These are phyloP conservation scores for Calidris pugnax DNA, from an alignment of 2,113 vertebrate species.

Conservation along the genomic window DNA sequence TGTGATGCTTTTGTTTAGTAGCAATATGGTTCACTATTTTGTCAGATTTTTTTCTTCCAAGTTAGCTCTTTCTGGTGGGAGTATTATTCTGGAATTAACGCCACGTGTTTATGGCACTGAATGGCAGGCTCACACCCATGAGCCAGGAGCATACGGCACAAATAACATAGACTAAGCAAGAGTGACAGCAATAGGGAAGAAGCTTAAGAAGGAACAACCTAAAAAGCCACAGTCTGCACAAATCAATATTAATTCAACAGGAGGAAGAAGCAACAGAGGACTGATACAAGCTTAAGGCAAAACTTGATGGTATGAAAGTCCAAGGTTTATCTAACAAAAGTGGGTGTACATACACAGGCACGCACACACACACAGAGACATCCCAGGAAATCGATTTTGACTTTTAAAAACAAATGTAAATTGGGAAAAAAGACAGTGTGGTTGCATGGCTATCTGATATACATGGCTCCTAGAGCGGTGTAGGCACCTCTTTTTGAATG, in stretches of 20 bases:
- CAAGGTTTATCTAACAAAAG: not conserved
- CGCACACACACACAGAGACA: not conserved
- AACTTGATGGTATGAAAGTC: not conserved
- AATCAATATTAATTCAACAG: not conserved
- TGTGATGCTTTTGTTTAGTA: not conserved
- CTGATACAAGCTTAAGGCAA: not conserved
- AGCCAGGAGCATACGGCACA: not conserved
- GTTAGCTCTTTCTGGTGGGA: not conserved
- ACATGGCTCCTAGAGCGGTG: not conserved
- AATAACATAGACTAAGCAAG: not conserved
- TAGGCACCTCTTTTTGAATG: not conserved
- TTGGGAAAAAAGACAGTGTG: not conserved
- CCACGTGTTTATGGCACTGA: not conserved
- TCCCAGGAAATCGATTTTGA: not conserved
- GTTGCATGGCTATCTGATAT: not conserved
- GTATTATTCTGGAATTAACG: not conserved
- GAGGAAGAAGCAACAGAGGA: fast-evolving
- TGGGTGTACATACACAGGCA: not conserved
- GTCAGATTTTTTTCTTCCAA: not conserved
- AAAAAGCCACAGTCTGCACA: not conserved
- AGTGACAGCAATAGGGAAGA: not conserved
- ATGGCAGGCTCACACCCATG: not conserved
- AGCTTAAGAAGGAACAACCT: not conserved
- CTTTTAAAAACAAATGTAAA: not conserved
- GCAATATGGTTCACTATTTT: not conserved